Conservation (phyloP, 2,888 invertebrate species). For the Mayetiola destructor region DNA sequence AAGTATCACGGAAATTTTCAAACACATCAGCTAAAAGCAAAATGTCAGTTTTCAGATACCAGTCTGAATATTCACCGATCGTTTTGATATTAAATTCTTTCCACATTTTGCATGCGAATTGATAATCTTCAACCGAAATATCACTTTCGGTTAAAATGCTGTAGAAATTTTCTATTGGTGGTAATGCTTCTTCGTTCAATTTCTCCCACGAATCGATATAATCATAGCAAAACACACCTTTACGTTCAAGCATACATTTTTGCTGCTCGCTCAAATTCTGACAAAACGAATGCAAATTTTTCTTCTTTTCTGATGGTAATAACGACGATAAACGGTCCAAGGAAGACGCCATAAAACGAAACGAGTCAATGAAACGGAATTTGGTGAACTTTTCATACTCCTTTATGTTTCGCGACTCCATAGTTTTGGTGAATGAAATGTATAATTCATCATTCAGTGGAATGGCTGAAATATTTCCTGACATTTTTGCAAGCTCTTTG, state of each 20-base stretch:
- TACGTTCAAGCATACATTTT: conserved; percentile 21
- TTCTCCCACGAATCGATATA: conserved; percentile 21
- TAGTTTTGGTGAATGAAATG: conserved; percentile 22
- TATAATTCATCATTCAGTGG: conserved; percentile 27
- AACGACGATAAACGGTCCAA: conserved; percentile 22
- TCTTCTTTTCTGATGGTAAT: neutral
- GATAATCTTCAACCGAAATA: conserved; percentile 20
- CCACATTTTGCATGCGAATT: conserved; percentile 23
- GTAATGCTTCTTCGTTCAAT: conserved; percentile 19
- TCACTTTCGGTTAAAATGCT: conserved; percentile 18
- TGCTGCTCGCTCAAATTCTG: neutral
- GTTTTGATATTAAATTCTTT: conserved; percentile 21
- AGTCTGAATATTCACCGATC: conserved; percentile 23
- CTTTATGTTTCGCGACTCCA: conserved; percentile 17
- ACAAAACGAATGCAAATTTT: neutral
- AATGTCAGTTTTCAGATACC: conserved; percentile 25
- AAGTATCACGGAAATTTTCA: conserved; percentile 25
- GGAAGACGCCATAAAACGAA: conserved; percentile 24
- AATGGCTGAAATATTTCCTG: too few species aligned
- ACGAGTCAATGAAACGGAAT: conserved; percentile 23
- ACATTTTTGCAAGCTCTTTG: conserved; percentile 22
- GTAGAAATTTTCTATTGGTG: conserved; percentile 20
- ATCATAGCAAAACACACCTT: conserved; percentile 27
- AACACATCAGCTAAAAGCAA: conserved; percentile 25
- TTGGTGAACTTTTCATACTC: conserved; percentile 14